These are phyloP conservation scores for Lanius collurio DNA, from an alignment of 2,113 vertebrate genomes.

Conservation along the genomic window DNA sequence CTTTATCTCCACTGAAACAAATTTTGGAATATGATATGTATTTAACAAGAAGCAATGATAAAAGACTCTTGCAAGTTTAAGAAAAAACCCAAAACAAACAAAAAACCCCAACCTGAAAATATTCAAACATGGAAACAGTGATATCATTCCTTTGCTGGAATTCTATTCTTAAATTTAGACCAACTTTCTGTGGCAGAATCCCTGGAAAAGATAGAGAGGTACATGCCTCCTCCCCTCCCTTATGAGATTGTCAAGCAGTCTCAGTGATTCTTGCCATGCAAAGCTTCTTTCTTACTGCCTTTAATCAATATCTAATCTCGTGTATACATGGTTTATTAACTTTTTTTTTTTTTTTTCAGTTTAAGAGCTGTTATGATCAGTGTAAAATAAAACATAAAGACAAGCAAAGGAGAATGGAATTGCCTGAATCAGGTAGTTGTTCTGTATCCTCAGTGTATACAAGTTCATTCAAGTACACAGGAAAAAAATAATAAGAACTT, in stretches of 20 bases:
- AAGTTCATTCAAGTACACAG: background rate
- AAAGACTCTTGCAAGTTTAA: background rate
- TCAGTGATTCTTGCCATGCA: background rate
- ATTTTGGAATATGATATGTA: background rate
- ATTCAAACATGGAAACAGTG: background rate
- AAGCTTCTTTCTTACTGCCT: background rate
- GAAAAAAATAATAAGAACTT: background rate
- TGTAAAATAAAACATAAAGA: background rate
- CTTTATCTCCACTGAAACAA: background rate
- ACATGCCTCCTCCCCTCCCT: background rate
- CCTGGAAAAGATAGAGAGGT: background rate
- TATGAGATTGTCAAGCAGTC: background rate
- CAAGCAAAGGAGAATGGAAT: background rate
- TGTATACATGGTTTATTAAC: background rate
- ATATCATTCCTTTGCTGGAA: background rate
- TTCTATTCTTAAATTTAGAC: background rate
- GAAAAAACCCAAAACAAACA: background rate
- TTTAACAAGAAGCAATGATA: background rate
- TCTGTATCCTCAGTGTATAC: background rate
- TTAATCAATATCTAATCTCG: background rate
- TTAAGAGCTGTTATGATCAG: background rate
- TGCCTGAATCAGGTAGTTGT: background rate
- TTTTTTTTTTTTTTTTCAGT: background rate
- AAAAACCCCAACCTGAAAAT: background rate
- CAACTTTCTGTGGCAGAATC: background rate